A percentile compares a stretch with the other conserved stretches of the same genome.
phyloP scores from a whole-genome alignment of 2,888 invertebrate species.

The Torymus texanus region DNA sequence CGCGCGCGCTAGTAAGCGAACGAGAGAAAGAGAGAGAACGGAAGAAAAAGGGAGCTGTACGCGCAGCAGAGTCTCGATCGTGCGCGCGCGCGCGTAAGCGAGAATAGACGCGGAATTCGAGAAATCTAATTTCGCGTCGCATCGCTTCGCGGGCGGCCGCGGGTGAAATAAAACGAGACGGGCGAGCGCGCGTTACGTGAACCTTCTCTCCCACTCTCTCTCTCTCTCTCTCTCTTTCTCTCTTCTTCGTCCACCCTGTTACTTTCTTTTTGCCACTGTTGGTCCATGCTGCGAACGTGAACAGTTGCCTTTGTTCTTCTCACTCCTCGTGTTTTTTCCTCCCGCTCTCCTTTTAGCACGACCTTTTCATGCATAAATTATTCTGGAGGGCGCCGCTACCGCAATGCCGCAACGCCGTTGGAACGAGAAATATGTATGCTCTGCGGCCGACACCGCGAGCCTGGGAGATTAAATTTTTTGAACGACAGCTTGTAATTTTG shows the following conservation, averaged over 20 bases:
- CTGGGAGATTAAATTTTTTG: conserved; percentile 43
- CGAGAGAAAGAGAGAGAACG: not conserved
- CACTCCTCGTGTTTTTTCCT: conserved; percentile 17
- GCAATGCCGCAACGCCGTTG: not conserved
- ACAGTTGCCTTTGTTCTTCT: conserved; percentile 40
- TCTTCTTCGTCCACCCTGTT: not conserved
- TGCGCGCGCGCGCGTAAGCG: conserved; percentile 18
- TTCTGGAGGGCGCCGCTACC: not conserved
- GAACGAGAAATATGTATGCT: conserved; percentile 20
- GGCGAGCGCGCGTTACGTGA: conserved; percentile 22
- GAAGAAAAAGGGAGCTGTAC: conserved; percentile 6
- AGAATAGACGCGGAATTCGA: conserved; percentile 55
- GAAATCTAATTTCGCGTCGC: conserved; percentile 56
- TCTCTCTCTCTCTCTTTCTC: not conserved
- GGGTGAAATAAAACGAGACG: conserved; percentile 29
- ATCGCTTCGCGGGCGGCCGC: conserved; percentile 9
- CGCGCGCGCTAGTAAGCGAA: not conserved
- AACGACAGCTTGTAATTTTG: conserved; percentile 19
- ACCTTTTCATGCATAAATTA: conserved; percentile 55
- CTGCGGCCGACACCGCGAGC: not conserved
- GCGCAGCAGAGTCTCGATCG: not conserved
- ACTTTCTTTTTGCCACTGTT: conserved; percentile 16
- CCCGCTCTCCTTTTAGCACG: conserved; percentile 35
- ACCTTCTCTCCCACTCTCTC: not conserved
- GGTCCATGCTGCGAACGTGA: conserved; percentile 29